Base-by-base conservation (phyloP, 2,113 vertebrate species). In the Aldabrachelys gigantea region DNA sequence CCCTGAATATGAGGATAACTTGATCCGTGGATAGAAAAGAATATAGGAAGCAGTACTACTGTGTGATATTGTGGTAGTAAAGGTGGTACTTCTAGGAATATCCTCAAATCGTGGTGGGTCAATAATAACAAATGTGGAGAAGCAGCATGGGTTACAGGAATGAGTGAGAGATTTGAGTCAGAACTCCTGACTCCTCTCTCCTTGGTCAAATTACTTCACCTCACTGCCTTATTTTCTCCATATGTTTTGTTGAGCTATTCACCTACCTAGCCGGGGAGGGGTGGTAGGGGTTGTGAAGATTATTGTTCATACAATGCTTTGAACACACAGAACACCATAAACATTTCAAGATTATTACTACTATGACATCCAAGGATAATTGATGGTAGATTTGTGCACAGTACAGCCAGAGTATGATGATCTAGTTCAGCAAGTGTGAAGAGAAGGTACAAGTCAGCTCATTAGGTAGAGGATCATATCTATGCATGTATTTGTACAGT, bases 91-190 rank as follows among this genome's bases (percentile, higher is more conserved):
- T 97, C 89, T 93, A 81, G 35, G 35, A 35, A 69, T 69, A 86
- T 95, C 95, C 41, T 94, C 85, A 84, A 72, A 90, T 95, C 94
- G 47, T 16, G 75, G 85, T 96, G 94, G 96, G 92, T 96, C 97
- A 96, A 25, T 86, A 50, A 85, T 94, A 95, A 87, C 93, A 95
- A 96, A 97, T 72, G 31, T 88, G 91, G 94, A 96, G 85, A 79
- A 93, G 91, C 96, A 96, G 82, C 85, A 24, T 95, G 41, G 87
- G 96, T 97, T 97, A 97, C 96, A 97, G 92, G 91, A 96, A 93
- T 95, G 90, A 96, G 81, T 95, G 96, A 80, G 65, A 69, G 31
- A 69, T n/a, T n/a, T n/a, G 35, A n/a, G 7, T n/a, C 35, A 38
- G 35, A 69, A 69, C 35, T 95, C 94, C 87, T 94, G 93, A 29